Evolutionary conservation across 2,797 vertebrate species (phyloP).

Genomic region (Falco berigora): DNA sequence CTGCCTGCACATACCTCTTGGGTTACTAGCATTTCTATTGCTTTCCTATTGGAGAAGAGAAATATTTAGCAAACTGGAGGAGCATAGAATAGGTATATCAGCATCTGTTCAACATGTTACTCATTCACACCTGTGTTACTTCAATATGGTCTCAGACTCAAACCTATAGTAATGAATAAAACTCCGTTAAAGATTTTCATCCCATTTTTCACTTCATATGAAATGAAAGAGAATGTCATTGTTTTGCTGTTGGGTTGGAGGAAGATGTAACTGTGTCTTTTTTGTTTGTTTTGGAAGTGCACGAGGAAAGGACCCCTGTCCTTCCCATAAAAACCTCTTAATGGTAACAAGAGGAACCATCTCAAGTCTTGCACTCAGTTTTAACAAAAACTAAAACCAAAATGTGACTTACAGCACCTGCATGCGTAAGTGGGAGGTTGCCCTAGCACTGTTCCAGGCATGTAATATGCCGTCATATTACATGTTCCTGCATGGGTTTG

Average conservation of each 20-base stretch:
- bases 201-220: constrained; percentile 27
- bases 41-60: background rate
- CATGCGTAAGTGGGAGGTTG: constrained; percentile 23
- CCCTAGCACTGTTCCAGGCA: constrained; percentile 1
- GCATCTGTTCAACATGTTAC: background rate
- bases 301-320: background rate
- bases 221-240: background rate
- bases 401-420: background rate
- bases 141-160: background rate
- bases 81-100: background rate
- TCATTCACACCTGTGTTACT: background rate
- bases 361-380: background rate
- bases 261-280: background rate
- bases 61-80: background rate
- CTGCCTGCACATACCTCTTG: background rate
- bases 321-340: background rate
- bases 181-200: background rate
- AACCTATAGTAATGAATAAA: background rate
- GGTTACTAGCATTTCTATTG: fast-evolving
- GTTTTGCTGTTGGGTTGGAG: background rate
- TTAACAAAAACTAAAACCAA: background rate
- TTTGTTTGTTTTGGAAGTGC: background rate
- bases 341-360: background rate
- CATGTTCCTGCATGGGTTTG: constrained; percentile 51
- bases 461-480: constrained; percentile 52